Percentiles rank a stretch among this genome's conserved stretches.
phyloP scores from a whole-genome alignment of 2,888 invertebrate genomes.

The Drosophila limbata region DNA sequence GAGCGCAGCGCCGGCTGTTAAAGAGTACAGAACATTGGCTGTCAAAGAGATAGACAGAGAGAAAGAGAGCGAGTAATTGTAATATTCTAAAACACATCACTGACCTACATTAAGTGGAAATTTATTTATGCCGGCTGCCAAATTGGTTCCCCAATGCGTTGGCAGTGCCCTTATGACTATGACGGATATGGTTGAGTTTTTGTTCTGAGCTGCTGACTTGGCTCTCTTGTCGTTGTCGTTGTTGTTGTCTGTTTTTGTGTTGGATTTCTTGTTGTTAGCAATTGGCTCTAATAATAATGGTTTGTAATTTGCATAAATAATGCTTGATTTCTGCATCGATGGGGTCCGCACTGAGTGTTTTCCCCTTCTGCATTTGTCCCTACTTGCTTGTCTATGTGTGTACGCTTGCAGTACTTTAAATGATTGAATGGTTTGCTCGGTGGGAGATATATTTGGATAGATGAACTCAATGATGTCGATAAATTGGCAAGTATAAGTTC shows the following conservation, averaged over 20 bases:
- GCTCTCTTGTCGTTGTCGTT: slow-evolving; percentile 22
- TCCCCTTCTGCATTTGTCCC: neutral
- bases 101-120: slow-evolving; percentile 81
- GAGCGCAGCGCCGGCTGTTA: slow-evolving; percentile 12
- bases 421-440: slow-evolving; percentile 58
- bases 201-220: slow-evolving; percentile 36
- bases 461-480: slow-evolving; percentile 39
- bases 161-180: slow-evolving; percentile 58
- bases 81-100: slow-evolving; percentile 58
- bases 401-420: slow-evolving; percentile 44
- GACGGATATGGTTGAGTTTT: slow-evolving; percentile 66
- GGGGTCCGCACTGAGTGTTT: slow-evolving; percentile 20
- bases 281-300: slow-evolving; percentile 77
- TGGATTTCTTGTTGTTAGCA: slow-evolving; percentile 47
- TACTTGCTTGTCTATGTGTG: neutral
- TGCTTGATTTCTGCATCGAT: slow-evolving; percentile 69
- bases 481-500: slow-evolving; percentile 26
- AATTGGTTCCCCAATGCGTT: slow-evolving; percentile 72
- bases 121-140: slow-evolving; percentile 81
- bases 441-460: slow-evolving; percentile 6
- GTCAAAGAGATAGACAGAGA: slow-evolving; percentile 18
- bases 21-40: slow-evolving; percentile 29
- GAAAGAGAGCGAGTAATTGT: slow-evolving; percentile 1
- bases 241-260: slow-evolving; percentile 24
- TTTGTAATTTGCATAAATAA: slow-evolving; percentile 79